phyloP scores from a whole-genome alignment of 2,888 invertebrate species.

The Idaea aversata region DNA sequence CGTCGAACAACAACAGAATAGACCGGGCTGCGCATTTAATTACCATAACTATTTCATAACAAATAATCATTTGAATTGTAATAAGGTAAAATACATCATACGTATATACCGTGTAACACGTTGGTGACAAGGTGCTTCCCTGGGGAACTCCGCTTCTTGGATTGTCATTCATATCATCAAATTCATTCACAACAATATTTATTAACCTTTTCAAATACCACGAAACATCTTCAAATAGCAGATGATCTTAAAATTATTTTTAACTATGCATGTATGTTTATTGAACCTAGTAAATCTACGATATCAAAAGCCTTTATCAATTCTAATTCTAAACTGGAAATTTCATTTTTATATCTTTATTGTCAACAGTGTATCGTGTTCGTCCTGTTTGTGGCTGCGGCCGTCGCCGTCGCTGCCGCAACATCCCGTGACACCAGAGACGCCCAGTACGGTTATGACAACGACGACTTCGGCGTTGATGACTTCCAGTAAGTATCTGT shows the following conservation, averaged over 20 bases:
- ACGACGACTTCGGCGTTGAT: conserved; percentile 59
- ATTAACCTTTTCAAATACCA: neutral
- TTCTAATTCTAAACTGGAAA: no score
- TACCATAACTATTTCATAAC: conserved; percentile 6
- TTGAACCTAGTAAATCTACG: neutral
- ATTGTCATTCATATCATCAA: neutral
- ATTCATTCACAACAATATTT: neutral
- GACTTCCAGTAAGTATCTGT: conserved; percentile 30
- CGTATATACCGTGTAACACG: neutral
- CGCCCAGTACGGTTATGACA: conserved; percentile 32
- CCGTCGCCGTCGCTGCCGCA: conserved; percentile 48
- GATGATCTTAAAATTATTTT: neutral
- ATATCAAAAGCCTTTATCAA: no score
- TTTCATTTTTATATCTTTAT: neutral
- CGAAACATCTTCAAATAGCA: neutral
- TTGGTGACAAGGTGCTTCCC: neutral
- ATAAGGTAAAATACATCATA: no score
- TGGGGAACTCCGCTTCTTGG: neutral
- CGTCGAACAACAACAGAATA: no score
- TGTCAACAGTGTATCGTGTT: conserved; percentile 52
- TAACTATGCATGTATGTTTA: neutral
- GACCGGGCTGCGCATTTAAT: conserved; percentile 5
- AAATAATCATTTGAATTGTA: neutral
- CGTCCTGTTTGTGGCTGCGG: conserved; percentile 54
- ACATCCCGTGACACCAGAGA: conserved; percentile 32